Evolutionary conservation across 2,113 vertebrate genomes (phyloP).

Genomic region (Ibidorhyncha struthersii): DNA sequence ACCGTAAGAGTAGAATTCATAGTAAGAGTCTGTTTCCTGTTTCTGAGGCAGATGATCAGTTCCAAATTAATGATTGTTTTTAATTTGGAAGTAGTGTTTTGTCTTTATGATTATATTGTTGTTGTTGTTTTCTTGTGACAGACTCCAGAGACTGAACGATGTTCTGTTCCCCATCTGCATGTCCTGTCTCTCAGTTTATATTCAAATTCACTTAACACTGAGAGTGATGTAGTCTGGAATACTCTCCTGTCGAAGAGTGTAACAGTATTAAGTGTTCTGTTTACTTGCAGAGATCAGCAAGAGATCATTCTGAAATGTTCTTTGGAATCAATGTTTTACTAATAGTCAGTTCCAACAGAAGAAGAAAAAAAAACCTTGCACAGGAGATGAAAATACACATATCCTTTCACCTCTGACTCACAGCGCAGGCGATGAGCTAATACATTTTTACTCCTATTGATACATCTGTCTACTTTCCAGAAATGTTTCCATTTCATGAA

Average conservation of each 20-base stretch:
- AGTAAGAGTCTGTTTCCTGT: slow-evolving; percentile 99
- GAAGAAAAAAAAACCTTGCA: not conserved
- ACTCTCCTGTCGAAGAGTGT: not conserved
- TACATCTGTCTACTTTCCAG: not conserved
- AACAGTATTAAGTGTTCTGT: not conserved
- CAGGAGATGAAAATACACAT: not conserved
- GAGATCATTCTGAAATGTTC: not conserved
- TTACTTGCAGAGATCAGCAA: not conserved
- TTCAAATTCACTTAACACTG: not conserved
- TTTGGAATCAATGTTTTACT: not conserved
- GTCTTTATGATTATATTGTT: not conserved
- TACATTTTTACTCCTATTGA: not conserved
- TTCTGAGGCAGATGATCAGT: slow-evolving; percentile 88
- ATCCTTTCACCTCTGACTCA: not conserved
- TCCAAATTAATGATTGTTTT: slow-evolving; percentile 65
- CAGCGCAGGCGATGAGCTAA: not conserved
- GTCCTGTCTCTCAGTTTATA: not conserved
- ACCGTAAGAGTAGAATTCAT: slow-evolving; percentile 99
- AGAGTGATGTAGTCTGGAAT: not conserved
- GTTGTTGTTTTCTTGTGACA: not conserved
- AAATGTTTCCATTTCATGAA: not conserved
- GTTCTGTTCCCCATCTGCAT: not conserved
- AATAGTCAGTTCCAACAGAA: not conserved
- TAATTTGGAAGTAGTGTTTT: slow-evolving; percentile 59
- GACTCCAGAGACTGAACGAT: not conserved